phyloP scores from a whole-genome alignment of 2,888 invertebrate genomes.

The Eilema griseolum region DNA sequence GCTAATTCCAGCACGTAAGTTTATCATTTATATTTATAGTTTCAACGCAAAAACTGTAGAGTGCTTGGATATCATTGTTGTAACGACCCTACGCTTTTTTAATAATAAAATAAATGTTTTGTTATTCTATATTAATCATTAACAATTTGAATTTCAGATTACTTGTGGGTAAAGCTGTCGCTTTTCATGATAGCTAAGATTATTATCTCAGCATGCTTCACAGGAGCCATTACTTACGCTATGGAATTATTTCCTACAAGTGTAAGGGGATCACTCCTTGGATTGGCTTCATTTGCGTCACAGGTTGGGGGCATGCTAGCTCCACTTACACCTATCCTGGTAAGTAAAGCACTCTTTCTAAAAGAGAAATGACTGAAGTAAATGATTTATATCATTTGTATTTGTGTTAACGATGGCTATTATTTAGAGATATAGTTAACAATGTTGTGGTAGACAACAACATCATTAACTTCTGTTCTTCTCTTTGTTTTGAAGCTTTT shows the following conservation, averaged over 20 bases:
- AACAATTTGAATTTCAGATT: conserved; percentile 50
- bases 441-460: too few species aligned
- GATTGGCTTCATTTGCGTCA: conserved; percentile 87
- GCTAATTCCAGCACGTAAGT: conserved; percentile 69
- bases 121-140: too few species aligned
- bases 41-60: too few species aligned
- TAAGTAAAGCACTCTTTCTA: conserved; percentile 34
- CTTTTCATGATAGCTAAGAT: conserved; percentile 88
- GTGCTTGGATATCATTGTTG: too few species aligned
- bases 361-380: too few species aligned
- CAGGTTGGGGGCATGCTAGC: conserved; percentile 88
- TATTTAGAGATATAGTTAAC: too few species aligned
- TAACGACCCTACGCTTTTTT: too few species aligned
- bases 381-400: too few species aligned
- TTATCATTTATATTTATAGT: not conserved
- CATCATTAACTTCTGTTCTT: too few species aligned
- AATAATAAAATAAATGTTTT: too few species aligned
- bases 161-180: conserved; percentile 66
- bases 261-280: conserved; percentile 87
- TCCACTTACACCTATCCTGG: conserved; percentile 87
- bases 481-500: too few species aligned
- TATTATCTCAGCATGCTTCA: conserved; percentile 88
- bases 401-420: too few species aligned
- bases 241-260: conserved; percentile 90
- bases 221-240: conserved; percentile 87